Base-by-base conservation (phyloP, 2,113 vertebrate genomes). In the Archocentrus centrarchus region DNA sequence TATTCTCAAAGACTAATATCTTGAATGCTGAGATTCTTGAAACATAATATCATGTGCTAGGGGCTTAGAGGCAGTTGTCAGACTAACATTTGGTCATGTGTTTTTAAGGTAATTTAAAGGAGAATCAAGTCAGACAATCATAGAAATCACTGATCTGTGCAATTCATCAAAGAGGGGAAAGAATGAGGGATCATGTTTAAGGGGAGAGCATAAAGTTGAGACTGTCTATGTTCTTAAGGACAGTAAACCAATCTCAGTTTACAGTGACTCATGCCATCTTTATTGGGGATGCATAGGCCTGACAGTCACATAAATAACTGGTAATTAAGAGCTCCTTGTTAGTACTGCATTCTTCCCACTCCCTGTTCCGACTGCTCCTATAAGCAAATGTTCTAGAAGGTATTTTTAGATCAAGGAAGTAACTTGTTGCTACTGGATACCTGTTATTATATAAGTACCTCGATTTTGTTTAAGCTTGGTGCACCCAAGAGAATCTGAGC, bases 391-490 rank as follows among this genome's bases (percentile, higher is more conserved):
- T 86, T 80, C 80, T 1, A 11, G 4, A 60, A 60, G 47, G 7
- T 93, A 92, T 94, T 93, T 93, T 91, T 94, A 94, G 92, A 88
- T 37, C 50, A 7, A 17, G 47, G 82, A 63, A 89, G 59, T 59
- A 59, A 75, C 11, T 76, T 1, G 90, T 92, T 91, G 79, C 89
- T 91, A 93, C 75, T 85, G 91, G 92, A 88, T 87, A 93, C 89
- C 50, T 70, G 32, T 39, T 44, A 14, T 93, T 92, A 84, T 81
- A 41, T 58, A 91, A 92, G 58, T 24, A 10, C n/a, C 22, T 61
- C 60, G 2, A 2, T 66, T 68, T 24, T 50, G 24, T 64, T 47
- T 47, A 2, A 30, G 57, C 8, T 75, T 15, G 2, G 7, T 53
- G 44, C 35, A 53, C 35, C 61, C 18, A 14, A 81, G 76, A 59